phyloP scores from a whole-genome alignment of 2,888 invertebrate species.

The Galeopsomyia nigrocyanea region DNA sequence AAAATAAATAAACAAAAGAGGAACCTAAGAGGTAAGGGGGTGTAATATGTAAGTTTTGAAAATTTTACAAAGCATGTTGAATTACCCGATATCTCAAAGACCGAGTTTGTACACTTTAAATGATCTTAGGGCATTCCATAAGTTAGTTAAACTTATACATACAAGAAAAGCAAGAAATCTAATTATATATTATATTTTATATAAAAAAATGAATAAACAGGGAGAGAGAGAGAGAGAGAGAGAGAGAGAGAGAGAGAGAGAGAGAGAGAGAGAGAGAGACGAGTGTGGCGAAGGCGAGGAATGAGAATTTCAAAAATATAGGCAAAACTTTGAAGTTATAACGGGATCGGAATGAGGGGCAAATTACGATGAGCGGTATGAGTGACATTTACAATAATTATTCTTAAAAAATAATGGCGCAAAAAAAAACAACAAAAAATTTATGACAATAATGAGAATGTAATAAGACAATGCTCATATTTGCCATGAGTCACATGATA shows the following conservation, averaged over 20 bases:
- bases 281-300: slow-evolving; percentile 49
- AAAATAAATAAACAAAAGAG: slow-evolving; percentile 38
- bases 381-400: slow-evolving; percentile 46
- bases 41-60: slow-evolving; percentile 61
- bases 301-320: slow-evolving; percentile 44
- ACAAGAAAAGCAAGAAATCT: slow-evolving; percentile 48
- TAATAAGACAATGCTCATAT: slow-evolving; percentile 49
- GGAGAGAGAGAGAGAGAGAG: too few species aligned
- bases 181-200: slow-evolving; percentile 51
- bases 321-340: slow-evolving; percentile 44
- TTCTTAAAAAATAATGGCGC: slow-evolving; percentile 36
- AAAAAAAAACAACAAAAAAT: slow-evolving; percentile 44
- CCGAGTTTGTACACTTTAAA: slow-evolving; percentile 57
- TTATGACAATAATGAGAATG: slow-evolving; percentile 55
- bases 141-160: slow-evolving; percentile 54
- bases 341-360: slow-evolving; percentile 37
- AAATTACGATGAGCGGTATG: slow-evolving; percentile 37
- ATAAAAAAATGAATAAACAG: slow-evolving; percentile 45
- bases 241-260: too few species aligned
- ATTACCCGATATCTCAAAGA: slow-evolving; percentile 54
- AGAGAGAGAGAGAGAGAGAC: slow-evolving; percentile 27
- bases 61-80: slow-evolving; percentile 60
- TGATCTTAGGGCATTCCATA: slow-evolving; percentile 61
- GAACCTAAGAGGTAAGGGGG: slow-evolving; percentile 52
- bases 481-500: slow-evolving; percentile 51